Base-by-base conservation (phyloP, 2,113 vertebrate species). In the Pelodiscus sinensis region DNA sequence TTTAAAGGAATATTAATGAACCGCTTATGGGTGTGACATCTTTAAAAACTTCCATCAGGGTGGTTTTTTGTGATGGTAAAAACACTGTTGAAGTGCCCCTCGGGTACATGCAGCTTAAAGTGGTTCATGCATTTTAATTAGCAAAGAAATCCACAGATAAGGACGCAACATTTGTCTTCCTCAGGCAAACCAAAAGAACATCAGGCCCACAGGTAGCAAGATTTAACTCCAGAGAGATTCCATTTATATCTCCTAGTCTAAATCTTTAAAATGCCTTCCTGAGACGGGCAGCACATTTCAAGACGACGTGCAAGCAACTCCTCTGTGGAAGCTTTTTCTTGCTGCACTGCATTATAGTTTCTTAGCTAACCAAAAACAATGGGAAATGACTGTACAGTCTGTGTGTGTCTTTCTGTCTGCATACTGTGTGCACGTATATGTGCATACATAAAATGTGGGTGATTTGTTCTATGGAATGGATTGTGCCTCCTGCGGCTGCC, bases 71-170 rank as follows among this genome's bases (percentile, higher is more conserved):
- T 93, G 51, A 58, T 87, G 81, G 89, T 91, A 85, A 93, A 95
- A 93, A 85, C 89, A 92, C 19, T 80, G 58, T 57, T 84, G 90
- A 94, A 85, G 54, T 71, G 65, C 65, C 94, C 21, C 75, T 90
- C 87, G 90, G 87, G 94, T 94, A 96, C 96, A 96, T 4, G 83
- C 80, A 84, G 86, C 85, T 97, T 95, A 92, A 90, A 95, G 87
- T 87, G 95, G 82, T 90, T 92, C 85, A 81, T 93, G 95, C 86
- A 89, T 97, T 98, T 97, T 97, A 96, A 97, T 97, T 97, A 96
- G 79, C 79, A 90, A 92, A 96, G 94, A 95, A 95, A 94, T 94
- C 83, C 79, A 88, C 85, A 95, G 96, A 93, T 96, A 95, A 96
- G 88, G 92, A 90, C 57, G 81, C 92, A 97, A 94, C 58, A 93